phyloP scores from a whole-genome alignment of 1,140 invertebrate genomes.

The Campoletis sonorensis region DNA sequence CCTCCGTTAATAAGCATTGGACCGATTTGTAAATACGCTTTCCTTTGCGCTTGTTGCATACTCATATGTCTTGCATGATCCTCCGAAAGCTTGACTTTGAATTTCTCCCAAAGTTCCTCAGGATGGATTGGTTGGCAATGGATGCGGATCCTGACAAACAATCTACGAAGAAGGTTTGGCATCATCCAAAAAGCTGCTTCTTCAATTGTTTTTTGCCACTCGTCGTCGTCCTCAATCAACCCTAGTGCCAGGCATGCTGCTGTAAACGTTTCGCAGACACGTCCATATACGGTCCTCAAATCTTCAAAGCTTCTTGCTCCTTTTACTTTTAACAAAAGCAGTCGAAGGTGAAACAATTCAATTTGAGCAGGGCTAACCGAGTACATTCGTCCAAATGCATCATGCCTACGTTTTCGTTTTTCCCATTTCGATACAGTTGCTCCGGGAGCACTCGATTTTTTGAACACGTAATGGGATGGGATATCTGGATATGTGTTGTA shows the following conservation, averaged over 20 bases:
- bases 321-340: slow-evolving; percentile 41
- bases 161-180: background rate
- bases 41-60: slow-evolving; percentile 13
- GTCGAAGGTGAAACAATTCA: slow-evolving; percentile 45
- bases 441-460: slow-evolving; percentile 28
- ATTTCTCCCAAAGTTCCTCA: slow-evolving; percentile 44
- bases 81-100: slow-evolving; percentile 36
- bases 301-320: slow-evolving; percentile 40
- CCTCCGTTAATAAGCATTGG: slow-evolving; percentile 29
- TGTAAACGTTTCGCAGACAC: slow-evolving; percentile 26
- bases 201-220: slow-evolving; percentile 40
- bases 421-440: slow-evolving; percentile 19
- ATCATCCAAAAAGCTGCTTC: slow-evolving; percentile 47
- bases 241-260: slow-evolving; percentile 34
- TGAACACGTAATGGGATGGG: slow-evolving; percentile 39
- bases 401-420: slow-evolving; percentile 43
- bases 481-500: slow-evolving; percentile 42
- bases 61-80: slow-evolving; percentile 37
- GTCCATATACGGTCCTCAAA: slow-evolving; percentile 36
- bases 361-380: slow-evolving; percentile 47
- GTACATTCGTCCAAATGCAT: slow-evolving; percentile 49
- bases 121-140: slow-evolving; percentile 42
- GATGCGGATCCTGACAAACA: slow-evolving; percentile 40
- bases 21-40: slow-evolving; percentile 33
- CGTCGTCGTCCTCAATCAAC: slow-evolving; percentile 45